These are phyloP conservation scores for Redunca redunca DNA, from an alignment of 2,113 vertebrate genomes.

Conservation along the genomic window DNA sequence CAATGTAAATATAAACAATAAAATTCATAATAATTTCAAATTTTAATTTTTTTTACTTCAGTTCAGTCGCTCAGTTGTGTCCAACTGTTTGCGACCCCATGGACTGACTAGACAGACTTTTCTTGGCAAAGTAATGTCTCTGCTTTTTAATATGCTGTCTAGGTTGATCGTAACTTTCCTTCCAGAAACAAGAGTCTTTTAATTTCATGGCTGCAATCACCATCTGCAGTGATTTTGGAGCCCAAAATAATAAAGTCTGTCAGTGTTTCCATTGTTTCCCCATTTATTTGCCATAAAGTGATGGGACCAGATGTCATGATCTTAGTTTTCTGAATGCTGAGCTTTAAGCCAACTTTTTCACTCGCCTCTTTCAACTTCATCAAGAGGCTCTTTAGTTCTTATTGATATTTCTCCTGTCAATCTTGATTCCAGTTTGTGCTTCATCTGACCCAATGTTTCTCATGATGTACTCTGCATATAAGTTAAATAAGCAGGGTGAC, in stretches of 20 bases:
- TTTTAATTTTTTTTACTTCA: background rate
- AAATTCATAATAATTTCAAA: background rate
- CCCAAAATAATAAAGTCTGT: rapidly evolving
- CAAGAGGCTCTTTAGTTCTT: background rate
- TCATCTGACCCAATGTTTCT: rapidly evolving
- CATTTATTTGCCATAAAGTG: background rate
- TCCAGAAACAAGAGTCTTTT: background rate
- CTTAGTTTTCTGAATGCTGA: background rate
- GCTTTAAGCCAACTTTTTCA: background rate
- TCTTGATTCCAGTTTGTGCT: background rate
- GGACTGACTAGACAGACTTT: background rate
- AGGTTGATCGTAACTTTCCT: background rate
- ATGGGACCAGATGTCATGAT: background rate
- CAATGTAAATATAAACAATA: background rate
- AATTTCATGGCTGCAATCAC: background rate
- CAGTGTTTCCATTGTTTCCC: background rate
- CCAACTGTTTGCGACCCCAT: rapidly evolving
- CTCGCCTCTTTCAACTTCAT: background rate
- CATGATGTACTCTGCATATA: background rate
- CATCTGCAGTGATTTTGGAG: background rate
- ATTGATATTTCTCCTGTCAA: background rate
- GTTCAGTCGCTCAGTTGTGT: background rate
- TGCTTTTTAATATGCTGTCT: background rate
- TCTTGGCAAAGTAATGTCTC: background rate
- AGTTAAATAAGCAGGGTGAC: background rate